Conservation (phyloP, 1,140 invertebrate species). For the Sinella curviseta region DNA sequence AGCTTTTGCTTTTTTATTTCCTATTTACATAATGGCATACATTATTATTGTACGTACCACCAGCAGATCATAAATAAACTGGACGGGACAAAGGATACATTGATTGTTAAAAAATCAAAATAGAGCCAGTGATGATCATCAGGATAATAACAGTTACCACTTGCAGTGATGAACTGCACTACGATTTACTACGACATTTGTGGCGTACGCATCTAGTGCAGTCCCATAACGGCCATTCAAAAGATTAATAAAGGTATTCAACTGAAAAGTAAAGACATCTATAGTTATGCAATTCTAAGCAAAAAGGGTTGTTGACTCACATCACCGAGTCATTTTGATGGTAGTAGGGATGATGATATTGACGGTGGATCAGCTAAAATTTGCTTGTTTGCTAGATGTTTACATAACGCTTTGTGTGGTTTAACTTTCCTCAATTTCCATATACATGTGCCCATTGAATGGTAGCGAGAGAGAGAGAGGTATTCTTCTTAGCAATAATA, state of each 20-base stretch:
- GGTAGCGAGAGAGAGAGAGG: too few relatives aligned
- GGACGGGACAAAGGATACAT: neutral
- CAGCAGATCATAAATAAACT: neutral
- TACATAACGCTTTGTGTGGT: neutral
- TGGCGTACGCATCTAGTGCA: too few relatives aligned
- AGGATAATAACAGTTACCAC: too few relatives aligned
- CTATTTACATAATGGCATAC: slow-evolving; percentile 13
- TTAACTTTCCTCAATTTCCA: neutral
- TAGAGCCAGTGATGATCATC: too few relatives aligned
- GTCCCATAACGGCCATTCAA: neutral
- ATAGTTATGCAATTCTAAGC: too few relatives aligned
- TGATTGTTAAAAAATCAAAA: slow-evolving; percentile 18
- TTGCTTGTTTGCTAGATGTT: neutral
- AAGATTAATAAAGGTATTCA: neutral
- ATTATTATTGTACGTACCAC: neutral
- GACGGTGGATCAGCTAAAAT: slow-evolving; percentile 2
- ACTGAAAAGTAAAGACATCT: too few relatives aligned
- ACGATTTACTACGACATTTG: too few relatives aligned
- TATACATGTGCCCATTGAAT: too few relatives aligned
- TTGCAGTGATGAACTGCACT: too few relatives aligned
- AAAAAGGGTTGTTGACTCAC: neutral
- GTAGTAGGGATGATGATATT: neutral
- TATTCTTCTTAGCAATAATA: neutral
- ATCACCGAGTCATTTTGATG: neutral
- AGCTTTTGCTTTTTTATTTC: neutral